Evolutionary conservation across 1,140 invertebrate species (phyloP).

Genomic region (Apocrypta bakeri): DNA sequence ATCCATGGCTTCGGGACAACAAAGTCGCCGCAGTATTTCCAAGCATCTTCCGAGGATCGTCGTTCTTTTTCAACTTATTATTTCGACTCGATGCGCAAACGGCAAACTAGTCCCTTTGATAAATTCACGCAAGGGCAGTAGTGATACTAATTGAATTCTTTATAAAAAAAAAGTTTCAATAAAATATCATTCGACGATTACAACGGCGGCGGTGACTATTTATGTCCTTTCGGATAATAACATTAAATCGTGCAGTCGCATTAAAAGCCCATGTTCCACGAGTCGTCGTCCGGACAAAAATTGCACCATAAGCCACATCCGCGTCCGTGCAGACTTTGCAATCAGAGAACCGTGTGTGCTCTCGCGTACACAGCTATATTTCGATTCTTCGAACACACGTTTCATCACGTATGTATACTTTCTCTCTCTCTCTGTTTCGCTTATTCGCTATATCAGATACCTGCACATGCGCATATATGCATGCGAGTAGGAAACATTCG

Average conservation of each 20-base stretch:
- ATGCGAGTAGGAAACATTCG: background rate
- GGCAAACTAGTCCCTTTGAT: no score
- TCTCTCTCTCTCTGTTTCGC: background rate
- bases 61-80: no score
- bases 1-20: background rate
- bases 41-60: background rate
- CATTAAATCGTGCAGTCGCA: background rate
- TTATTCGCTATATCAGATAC: background rate
- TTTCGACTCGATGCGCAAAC: no score
- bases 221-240: conserved; percentile 3
- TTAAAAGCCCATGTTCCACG: conserved; percentile 21
- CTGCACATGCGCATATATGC: background rate
- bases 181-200: background rate
- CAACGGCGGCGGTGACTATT: background rate
- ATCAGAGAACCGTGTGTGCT: background rate
- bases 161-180: background rate
- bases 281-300: background rate
- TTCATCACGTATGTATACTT: conserved; percentile 18
- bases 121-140: no score
- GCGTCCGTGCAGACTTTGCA: background rate
- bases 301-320: background rate
- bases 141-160: no score
- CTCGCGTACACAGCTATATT: background rate
- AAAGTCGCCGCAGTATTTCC: background rate
- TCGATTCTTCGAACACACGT: conserved; percentile 17